Percentiles rank a stretch among this genome's conserved stretches.
Conservation (phyloP, 2,113 vertebrate genomes). For the Arenaria interpres region DNA sequence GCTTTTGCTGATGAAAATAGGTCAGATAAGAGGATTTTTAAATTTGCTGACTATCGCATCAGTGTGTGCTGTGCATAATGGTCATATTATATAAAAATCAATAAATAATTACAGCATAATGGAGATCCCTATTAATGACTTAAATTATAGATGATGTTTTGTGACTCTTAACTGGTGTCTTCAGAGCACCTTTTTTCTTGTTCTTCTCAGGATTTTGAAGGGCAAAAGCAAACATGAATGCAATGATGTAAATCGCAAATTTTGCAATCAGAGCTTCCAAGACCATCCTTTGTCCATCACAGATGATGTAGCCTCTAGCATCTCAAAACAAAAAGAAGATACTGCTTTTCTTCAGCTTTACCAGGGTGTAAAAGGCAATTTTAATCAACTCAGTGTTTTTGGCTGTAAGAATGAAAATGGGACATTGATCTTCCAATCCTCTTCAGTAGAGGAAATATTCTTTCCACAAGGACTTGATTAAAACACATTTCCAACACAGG, state of each 20-base stretch:
- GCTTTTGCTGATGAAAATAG: background rate
- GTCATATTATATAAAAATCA: constrained; percentile 10
- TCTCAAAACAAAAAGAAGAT: background rate
- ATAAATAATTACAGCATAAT: constrained; percentile 28
- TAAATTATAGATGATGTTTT: background rate
- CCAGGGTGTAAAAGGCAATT: background rate
- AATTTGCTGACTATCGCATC: background rate
- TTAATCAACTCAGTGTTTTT: background rate
- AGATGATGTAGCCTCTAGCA: background rate
- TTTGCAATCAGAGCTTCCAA: background rate
- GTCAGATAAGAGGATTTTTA: background rate
- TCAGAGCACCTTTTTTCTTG: background rate
- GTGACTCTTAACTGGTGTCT: background rate
- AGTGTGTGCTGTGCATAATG: background rate
- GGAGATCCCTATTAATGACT: background rate
- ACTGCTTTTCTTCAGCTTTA: background rate
- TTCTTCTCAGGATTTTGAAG: background rate
- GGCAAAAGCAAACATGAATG: background rate
- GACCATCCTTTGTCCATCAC: background rate
- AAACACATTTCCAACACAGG: background rate
- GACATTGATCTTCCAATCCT: background rate
- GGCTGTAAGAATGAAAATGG: background rate
- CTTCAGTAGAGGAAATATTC: background rate
- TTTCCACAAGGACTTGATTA: background rate
- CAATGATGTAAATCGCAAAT: background rate